Base-by-base conservation (phyloP, 2,797 vertebrate species). In the Chanos chanos region DNA sequence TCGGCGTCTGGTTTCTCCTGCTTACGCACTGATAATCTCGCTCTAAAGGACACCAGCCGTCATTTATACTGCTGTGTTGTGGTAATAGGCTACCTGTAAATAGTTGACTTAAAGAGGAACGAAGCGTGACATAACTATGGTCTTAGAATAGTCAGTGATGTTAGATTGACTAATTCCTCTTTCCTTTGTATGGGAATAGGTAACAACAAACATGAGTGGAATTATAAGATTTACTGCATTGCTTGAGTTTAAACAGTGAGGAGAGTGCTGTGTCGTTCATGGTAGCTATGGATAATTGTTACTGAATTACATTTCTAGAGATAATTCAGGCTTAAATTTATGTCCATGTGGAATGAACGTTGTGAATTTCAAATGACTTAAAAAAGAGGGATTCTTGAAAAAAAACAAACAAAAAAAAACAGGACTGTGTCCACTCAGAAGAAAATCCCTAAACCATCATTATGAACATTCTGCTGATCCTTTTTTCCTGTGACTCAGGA, bases 401-500 rank as follows among this genome's bases (percentile, higher is more conserved):
- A 27, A 49, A 52, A 41, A n/a, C n/a, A n/a, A n/a, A n/a, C n/a
- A 13, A 18, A 21, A 57, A 49, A 61, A 28, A 24, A 13, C 61
- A 77, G 43, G 77, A 80, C 82, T 77, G 57, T 58, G 64, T 34
- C 69, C 57, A 75, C 72, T 65, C 51, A 54, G 52, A 79, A 71
- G 65, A 83, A 76, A 82, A 77, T 71, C 57, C 71, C 66, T 24
- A 64, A 76, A 65, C 77, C 77, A 70, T 85, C 83, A 80, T 87
- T 86, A 83, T 70, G 76, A 85, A 85, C 80, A 78, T 68, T 84
- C 66, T 66, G 79, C 81, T 82, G 83, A 88, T 86, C 83, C 78
- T 59, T 24, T 83, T 73, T 86, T 89, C 89, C 88, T 88, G 80
- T 68, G 61, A 74, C 70, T 81, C 86, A 89, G 88, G 89, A 90